phyloP scores from a whole-genome alignment of 2,888 invertebrate genomes.

The Diarsia rubi region DNA sequence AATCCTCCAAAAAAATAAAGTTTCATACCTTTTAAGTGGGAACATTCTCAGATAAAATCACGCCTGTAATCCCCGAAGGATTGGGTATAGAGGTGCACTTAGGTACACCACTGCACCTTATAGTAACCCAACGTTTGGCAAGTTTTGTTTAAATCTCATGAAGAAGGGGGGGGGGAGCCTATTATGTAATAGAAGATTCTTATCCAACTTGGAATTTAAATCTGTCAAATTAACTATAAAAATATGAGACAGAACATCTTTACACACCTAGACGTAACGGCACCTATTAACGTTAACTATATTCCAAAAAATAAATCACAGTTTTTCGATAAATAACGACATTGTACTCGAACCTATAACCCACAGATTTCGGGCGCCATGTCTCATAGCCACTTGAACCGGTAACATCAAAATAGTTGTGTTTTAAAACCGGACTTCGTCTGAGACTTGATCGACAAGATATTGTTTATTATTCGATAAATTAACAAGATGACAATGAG shows the following conservation, averaged over 20 bases:
- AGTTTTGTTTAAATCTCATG: no score
- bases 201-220: background rate
- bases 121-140: no score
- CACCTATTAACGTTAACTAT: background rate
- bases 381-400: constrained; percentile 7
- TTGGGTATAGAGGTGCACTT: no score
- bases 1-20: no score
- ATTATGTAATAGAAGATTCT: no score
- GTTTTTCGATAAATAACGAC: constrained; percentile 25
- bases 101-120: no score
- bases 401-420: constrained; percentile 48
- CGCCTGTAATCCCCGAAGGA: no score
- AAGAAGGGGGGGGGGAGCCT: no score
- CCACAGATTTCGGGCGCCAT: constrained; percentile 39
- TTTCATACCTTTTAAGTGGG: background rate
- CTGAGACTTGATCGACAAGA: constrained; percentile 8
- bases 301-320: constrained; percentile 13
- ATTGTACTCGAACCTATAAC: constrained; percentile 25
- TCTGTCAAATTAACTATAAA: background rate
- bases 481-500: background rate
- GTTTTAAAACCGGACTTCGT: constrained; percentile 4
- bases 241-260: background rate
- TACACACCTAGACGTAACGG: constrained; percentile 5
- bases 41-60: background rate
- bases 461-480: constrained; percentile 21